These are phyloP conservation scores for Tineola bisselliella DNA, from an alignment of 2,888 invertebrate genomes.

Conservation along the genomic window DNA sequence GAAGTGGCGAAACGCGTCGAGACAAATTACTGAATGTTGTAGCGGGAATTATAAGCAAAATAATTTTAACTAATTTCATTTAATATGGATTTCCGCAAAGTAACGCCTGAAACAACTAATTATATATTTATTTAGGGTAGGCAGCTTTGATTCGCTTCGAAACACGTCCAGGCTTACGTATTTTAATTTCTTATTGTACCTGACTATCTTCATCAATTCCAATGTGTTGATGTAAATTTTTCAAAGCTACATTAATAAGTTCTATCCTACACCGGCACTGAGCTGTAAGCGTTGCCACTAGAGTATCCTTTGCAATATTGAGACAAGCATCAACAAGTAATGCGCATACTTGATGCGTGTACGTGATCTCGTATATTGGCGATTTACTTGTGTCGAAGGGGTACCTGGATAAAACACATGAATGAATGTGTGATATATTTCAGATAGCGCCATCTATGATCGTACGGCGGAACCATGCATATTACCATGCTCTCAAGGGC, in stretches of 20 bases:
- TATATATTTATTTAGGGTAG: no score
- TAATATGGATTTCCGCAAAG: no score
- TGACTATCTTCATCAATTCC: constrained; percentile 12
- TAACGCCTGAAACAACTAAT: no score
- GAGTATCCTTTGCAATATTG: constrained; percentile 59
- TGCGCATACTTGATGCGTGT: constrained; percentile 52
- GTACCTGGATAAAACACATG: constrained; percentile 31
- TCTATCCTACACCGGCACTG: constrained; percentile 54
- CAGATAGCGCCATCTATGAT: no score
- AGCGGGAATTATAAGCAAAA: no score
- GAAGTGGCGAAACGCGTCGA: no score
- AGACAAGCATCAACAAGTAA: constrained; percentile 50
- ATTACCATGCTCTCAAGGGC: constrained; percentile 50
- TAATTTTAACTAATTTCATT: no score
- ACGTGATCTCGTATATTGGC: constrained; percentile 50
- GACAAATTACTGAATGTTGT: no score
- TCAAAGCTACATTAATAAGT: constrained; percentile 44
- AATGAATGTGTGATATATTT: constrained; percentile 1
- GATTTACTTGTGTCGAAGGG: constrained; percentile 47
- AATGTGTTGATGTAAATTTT: constrained; percentile 29
- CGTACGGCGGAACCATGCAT: no score
- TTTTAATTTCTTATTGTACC: background rate
- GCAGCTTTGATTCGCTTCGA: no score
- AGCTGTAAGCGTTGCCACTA: constrained; percentile 51
- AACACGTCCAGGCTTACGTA: no score